Conservation (phyloP, 2,797 vertebrate genomes). For the Hephaestus fuliginosus region DNA sequence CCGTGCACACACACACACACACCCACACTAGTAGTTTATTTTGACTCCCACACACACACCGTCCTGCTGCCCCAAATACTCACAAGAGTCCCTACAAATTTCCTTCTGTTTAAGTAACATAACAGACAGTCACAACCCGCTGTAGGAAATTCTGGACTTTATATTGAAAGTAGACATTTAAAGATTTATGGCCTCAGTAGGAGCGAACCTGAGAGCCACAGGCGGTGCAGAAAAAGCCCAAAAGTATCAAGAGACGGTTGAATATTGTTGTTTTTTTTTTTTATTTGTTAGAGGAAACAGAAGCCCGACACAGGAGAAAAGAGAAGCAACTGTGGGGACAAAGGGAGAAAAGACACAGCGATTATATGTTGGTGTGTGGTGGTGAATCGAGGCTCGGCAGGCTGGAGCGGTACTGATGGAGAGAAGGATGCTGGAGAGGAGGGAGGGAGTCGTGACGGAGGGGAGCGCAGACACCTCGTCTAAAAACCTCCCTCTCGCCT, state of each 20-base stretch:
- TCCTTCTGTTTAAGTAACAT: not conserved
- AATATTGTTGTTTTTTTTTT: not conserved
- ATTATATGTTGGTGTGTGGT: not conserved
- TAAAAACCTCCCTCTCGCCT: conserved; percentile 64
- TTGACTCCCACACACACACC: not conserved
- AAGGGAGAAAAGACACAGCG: not conserved
- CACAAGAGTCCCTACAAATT: conserved; percentile 10
- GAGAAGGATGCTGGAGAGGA: conserved; percentile 25
- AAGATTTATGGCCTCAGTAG: not conserved
- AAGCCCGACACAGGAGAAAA: not conserved
- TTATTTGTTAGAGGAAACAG: not conserved
- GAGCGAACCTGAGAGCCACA: not conserved
- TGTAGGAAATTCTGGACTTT: not conserved
- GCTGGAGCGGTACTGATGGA: conserved; percentile 54
- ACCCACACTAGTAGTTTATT: not conserved
- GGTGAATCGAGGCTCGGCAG: conserved; percentile 31
- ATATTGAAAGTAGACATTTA: not conserved
- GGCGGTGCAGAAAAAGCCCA: not conserved
- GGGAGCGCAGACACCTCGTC: conserved; percentile 64
- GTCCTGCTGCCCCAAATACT: not conserved
- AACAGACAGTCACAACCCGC: not conserved
- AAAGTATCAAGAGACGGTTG: not conserved
- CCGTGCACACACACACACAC: conserved; percentile 5
- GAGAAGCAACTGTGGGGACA: conserved; percentile 19
- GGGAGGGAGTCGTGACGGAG: conserved; percentile 68